Percentiles rank a stretch among this genome's conserved stretches.
Conservation (phyloP, 2,888 invertebrate species). For the Leptinotarsa rubiginosa region DNA sequence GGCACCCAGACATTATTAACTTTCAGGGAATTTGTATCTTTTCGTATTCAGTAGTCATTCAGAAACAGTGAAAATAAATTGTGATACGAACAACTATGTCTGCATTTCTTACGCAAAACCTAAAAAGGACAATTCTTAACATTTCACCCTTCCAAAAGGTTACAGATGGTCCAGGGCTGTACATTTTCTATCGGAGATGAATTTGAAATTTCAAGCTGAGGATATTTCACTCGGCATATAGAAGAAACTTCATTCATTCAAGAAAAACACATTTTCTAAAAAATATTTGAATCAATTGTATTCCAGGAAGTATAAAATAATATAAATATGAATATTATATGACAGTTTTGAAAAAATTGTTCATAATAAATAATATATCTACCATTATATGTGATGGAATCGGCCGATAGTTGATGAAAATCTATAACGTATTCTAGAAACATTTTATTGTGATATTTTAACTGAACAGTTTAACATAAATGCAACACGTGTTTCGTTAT, state of each 20-base stretch:
- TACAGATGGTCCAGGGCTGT: conserved; percentile 21
- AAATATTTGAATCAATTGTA: no score
- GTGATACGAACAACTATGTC: conserved; percentile 28
- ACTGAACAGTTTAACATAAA: no score
- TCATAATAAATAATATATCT: no score
- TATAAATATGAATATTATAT: no score
- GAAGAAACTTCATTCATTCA: not conserved
- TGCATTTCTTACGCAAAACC: conserved; percentile 36
- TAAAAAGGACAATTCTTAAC: conserved; percentile 20
- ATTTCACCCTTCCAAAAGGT: conserved; percentile 30
- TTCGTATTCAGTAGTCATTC: conserved; percentile 19
- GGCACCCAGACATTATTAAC: not conserved
- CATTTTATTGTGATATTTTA: no score
- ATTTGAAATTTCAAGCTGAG: not conserved
- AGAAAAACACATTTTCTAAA: not conserved
- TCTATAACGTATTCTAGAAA: no score
- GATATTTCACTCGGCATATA: no score
- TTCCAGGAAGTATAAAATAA: no score
- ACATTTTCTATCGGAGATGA: not conserved
- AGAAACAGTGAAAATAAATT: conserved; percentile 21
- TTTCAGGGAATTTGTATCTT: conserved; percentile 10
- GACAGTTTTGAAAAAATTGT: no score
- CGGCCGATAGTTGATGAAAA: no score
- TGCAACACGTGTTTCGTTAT: no score
- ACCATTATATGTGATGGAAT: no score